Base-by-base conservation (phyloP, 1,140 invertebrate genomes). In the Lepidotrigona ventralis region DNA sequence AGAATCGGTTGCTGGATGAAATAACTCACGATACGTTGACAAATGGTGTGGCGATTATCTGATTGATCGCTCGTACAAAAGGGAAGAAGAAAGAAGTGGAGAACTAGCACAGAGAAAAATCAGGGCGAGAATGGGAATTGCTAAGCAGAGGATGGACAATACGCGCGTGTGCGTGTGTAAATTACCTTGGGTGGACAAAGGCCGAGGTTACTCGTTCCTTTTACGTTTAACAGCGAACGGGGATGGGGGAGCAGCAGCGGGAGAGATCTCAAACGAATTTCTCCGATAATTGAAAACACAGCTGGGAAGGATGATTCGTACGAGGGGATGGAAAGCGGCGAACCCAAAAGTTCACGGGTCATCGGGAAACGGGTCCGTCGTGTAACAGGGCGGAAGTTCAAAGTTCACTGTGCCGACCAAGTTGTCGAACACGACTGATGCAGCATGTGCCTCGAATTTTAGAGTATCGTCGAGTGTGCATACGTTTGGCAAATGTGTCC, bases 211-310 rank as follows among this genome's bases (percentile, higher is more conserved):
- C 33, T 51, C 21, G 54, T 74, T 54, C 53, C 23, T 39, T 69
- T 53, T 26, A 56, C 56, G 72, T 75, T 64, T 71, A 77, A 78
- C 64, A 23, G 29, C 15, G 51, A 23, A 54, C 29, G 60, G n/a
- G 26, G 26, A 60, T 3, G 19, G 33, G 0, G 12, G 9, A 2
- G n/a, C 33, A 33, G 33, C 4, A 29, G 15, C 19, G 1, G 51
- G 33, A 26, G 69, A n/a, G 58, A 72, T 76, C 77, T 60, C 60
- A 60, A 86, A 84, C 77, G 84, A 88, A 88, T 89, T 85, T 86
- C 69, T 56, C 46, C 84, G 84, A 89, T 88, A 89, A 89, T 89
- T 88, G 86, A 89, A 86, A 89, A 88, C 79, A 81, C 79, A 88
- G 80, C 84, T 83, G 80, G 73, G 53, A 72, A 76, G 64, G 76